phyloP scores from a whole-genome alignment of 1,140 invertebrate species.

The Phymorhynchus buccinoides region DNA sequence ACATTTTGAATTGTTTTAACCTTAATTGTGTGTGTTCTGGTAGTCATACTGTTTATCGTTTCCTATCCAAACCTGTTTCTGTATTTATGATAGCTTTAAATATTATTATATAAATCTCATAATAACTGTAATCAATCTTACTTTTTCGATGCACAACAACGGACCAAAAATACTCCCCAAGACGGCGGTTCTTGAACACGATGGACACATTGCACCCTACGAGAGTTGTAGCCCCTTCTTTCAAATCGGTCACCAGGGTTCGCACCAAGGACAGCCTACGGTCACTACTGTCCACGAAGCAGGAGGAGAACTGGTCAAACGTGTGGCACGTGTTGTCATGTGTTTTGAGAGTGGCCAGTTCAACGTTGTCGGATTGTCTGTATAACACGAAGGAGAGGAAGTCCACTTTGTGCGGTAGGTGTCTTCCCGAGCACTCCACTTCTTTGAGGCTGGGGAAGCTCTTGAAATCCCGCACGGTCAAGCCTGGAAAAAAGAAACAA shows the following conservation, averaged over 20 bases:
- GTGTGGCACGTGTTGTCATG: background rate
- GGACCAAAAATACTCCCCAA: background rate
- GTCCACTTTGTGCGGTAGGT: slow-evolving; percentile 14
- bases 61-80: no score
- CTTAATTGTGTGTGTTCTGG: no score
- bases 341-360: background rate
- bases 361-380: background rate
- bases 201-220: background rate
- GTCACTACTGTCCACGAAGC: background rate
- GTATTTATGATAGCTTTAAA: no score
- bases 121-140: background rate
- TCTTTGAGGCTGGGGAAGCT: slow-evolving; percentile 20
- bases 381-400: background rate
- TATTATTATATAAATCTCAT: no score
- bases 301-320: slow-evolving; percentile 7
- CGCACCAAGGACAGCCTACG: background rate
- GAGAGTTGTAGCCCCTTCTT: slow-evolving; percentile 23
- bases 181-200: background rate
- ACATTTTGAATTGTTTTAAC: no score
- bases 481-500: background rate
- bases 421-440: slow-evolving; percentile 28
- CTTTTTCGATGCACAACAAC: background rate
- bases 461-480: slow-evolving; percentile 9
- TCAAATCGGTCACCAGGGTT: slow-evolving; percentile 24
- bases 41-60: no score